Evolutionary conservation across 2,797 vertebrate species (phyloP).

Genomic region (Malacoctenus gilli): DNA sequence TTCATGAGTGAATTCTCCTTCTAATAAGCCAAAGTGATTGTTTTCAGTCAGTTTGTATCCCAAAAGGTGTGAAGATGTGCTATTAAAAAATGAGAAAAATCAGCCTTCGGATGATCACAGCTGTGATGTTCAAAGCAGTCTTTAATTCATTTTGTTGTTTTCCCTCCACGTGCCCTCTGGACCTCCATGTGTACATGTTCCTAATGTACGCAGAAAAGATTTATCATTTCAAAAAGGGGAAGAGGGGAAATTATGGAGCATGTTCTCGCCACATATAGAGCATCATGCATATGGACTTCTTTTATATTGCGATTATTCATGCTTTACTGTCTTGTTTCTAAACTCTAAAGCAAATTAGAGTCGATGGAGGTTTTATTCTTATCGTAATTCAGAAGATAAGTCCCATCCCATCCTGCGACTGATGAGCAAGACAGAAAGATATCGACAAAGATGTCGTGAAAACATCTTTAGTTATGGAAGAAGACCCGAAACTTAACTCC

Average conservation of each 20-base stretch:
- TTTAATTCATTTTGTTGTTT: too few species aligned
- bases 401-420: not conserved
- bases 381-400: not conserved
- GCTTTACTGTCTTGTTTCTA: too few species aligned
- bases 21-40: constrained; percentile 5
- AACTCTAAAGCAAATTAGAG: too few species aligned
- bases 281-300: too few species aligned
- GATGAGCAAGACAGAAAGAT: not conserved
- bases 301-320: too few species aligned
- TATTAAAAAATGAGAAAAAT: constrained; percentile 7
- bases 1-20: constrained; percentile 22
- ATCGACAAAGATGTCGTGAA: too few species aligned
- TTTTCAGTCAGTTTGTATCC: constrained; percentile 17
- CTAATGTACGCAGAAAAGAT: too few species aligned
- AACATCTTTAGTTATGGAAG: not conserved
- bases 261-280: too few species aligned
- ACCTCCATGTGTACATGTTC: constrained; percentile 1
- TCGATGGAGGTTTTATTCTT: too few species aligned
- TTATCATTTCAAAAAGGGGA: too few species aligned
- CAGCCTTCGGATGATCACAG: not conserved
- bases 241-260: too few species aligned
- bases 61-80: not conserved
- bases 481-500: not conserved
- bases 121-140: too few species aligned
- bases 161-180: not conserved